Base-by-base conservation (phyloP, 2,888 invertebrate genomes). In the Acronicta psi region DNA sequence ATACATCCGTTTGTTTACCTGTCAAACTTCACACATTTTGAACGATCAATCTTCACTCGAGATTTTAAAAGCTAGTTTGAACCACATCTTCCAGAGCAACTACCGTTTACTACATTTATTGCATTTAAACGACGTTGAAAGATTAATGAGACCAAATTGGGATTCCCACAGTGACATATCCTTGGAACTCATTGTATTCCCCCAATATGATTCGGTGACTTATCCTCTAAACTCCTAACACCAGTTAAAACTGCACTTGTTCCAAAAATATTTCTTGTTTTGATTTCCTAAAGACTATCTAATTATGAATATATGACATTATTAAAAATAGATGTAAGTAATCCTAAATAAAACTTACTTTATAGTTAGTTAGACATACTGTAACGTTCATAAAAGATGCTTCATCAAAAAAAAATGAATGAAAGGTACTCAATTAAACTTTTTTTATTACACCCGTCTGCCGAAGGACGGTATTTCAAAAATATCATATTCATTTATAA, bases 91-190 rank as follows among this genome's bases (percentile, higher is more conserved):
- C 2, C 11, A 7, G 37, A 50, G n/a, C 38, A 54, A 31, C 47
- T 40, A 62, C 41, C 38, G 46, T 52, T 51, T 18, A 53, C 49
- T 53, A 64, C 63, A 59, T 59, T 58, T 36, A 69, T 60, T 49
- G 54, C 42, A 59, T 43, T 58, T 46, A 58, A 58, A 58, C 55
- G 31, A 43, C 41, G 49, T 53, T 55, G 49, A 56, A 59, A 69
- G 57, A 60, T 69, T 46, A 69, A 69, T 46, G 52, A 66, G 47
- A 42, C 34, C 31, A 23, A 56, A 50, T 56, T 49, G 45, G 49
- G 52, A 61, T 64, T 58, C 54, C 57, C 60, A 42, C 58, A 61
- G 49, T 53, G 66, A 45, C 46, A 57, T n/a, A n/a, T 69, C 53
- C 52, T 58, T 53, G 34, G 55, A 51, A 51, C 53, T 56, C 47